Base-by-base conservation (phyloP, 2,888 invertebrate genomes). In the Meiosimyza decipiens region DNA sequence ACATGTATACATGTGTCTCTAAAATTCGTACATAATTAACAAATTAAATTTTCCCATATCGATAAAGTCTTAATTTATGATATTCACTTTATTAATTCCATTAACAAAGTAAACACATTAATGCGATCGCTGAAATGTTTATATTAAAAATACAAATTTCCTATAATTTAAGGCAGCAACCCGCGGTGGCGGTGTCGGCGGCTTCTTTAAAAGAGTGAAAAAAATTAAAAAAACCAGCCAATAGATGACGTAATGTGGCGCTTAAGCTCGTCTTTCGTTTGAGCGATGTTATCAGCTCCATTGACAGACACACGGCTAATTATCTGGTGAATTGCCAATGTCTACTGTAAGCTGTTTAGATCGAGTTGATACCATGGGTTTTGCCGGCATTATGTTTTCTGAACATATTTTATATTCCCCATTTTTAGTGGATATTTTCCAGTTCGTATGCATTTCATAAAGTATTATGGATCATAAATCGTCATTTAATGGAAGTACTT, bases 11-110 rank as follows among this genome's bases (percentile, higher is more conserved):
- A 40, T 9, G 40, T 40, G 40, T 9, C 40, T 6, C 40, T 40
- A 9, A 40, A 40, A 9, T 40, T 40, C 9, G 40, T 40, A 40
- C 40, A 40, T 40, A 40, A 40, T 40, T 40, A 40, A 40, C 40
- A 40, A 40, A 40, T 40, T 40, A 40, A 40, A 40, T 40, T 40
- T 40, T 40, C 40, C 40, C 40, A 40, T 9, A 40, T 40, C 40
- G 69, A 40, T 69, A 52, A 62, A n/a, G 47, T 51, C 50, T 51
- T 60, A 60, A 69, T 69, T 69, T 69, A 69, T 69, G 51, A 50
- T 52, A 62, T 57, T 67, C 47, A 22, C 49, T 60, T 69, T 52
- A 52, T 60, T 69, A 69, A 69, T 60, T 69, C 69, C 60, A 62
- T 69, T 52, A 60, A 52, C 49, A 67, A 49, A 40, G 15, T 60